Conservation (phyloP, 2,888 invertebrate genomes). For the Microctonus hyperodae region DNA sequence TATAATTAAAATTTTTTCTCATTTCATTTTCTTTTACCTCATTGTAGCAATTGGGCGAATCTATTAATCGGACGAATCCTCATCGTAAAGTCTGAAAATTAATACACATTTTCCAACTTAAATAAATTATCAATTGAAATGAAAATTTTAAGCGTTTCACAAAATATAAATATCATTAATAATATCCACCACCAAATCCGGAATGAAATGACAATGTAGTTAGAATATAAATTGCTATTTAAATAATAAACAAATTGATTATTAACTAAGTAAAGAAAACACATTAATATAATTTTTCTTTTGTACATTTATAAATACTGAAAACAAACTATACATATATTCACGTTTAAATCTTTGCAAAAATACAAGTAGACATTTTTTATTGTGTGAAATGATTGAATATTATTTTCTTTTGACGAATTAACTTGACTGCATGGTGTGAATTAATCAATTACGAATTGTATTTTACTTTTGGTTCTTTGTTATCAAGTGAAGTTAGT, state of each 20-base stretch:
- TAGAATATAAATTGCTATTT: background rate
- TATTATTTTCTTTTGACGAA: background rate
- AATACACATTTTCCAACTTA: constrained; percentile 38
- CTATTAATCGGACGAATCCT: constrained; percentile 50
- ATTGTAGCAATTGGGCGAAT: constrained; percentile 26
- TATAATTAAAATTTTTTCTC: background rate
- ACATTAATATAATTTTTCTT: too few species aligned
- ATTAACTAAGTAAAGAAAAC: too few species aligned
- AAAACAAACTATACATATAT: background rate
- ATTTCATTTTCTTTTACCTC: constrained; percentile 9
- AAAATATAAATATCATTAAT: background rate
- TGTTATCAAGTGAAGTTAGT: background rate
- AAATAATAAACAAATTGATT: too few species aligned
- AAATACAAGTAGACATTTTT: background rate
- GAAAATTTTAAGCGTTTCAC: constrained; percentile 18
- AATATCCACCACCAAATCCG: background rate
- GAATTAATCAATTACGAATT: background rate
- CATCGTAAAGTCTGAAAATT: constrained; percentile 48
- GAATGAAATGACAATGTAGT: background rate
- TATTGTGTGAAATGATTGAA: background rate
- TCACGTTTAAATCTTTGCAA: background rate
- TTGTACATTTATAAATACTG: too few species aligned
- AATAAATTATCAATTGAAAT: constrained; percentile 11
- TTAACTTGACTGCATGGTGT: too few species aligned
- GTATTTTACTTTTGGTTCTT: background rate